These are phyloP conservation scores for Eublepharis macularius DNA, from an alignment of 2,113 vertebrate species.

Conservation along the genomic window DNA sequence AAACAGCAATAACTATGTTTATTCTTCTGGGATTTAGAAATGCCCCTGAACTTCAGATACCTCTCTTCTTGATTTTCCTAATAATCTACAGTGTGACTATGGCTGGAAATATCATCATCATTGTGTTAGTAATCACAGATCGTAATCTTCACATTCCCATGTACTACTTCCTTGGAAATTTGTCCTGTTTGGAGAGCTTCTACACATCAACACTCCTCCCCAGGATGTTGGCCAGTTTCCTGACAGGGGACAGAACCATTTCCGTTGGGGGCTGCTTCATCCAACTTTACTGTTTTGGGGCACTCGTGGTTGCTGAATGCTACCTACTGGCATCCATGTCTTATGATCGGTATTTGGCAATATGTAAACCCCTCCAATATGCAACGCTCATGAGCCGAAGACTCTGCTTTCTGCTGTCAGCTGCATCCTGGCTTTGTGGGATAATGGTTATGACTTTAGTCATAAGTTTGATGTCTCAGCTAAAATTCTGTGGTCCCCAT, in stretches of 20 bases:
- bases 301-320: slow-evolving; percentile 33
- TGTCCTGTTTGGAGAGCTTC: slow-evolving; percentile 51
- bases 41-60: not conserved
- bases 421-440: slow-evolving; percentile 13
- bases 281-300: slow-evolving; percentile 47
- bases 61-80: not conserved
- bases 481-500: slow-evolving; percentile 27
- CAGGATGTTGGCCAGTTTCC: slow-evolving; percentile 37
- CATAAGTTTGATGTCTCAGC: slow-evolving; percentile 8
- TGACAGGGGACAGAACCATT: not conserved
- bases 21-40: slow-evolving; percentile 22
- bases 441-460: slow-evolving; percentile 19
- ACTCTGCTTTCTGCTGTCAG: slow-evolving; percentile 32
- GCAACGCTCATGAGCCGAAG: slow-evolving; percentile 28
- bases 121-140: not conserved
- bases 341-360: slow-evolving; percentile 44
- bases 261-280: slow-evolving; percentile 42
- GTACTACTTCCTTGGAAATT: slow-evolving; percentile 58
- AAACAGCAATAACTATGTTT: not conserved
- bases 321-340: slow-evolving; percentile 49
- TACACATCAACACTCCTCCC: slow-evolving; percentile 31
- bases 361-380: slow-evolving; percentile 36
- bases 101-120: not conserved
- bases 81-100: not conserved
- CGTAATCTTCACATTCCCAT: not conserved